phyloP scores from a whole-genome alignment of 2,797 vertebrate species.

The Channa striata region DNA sequence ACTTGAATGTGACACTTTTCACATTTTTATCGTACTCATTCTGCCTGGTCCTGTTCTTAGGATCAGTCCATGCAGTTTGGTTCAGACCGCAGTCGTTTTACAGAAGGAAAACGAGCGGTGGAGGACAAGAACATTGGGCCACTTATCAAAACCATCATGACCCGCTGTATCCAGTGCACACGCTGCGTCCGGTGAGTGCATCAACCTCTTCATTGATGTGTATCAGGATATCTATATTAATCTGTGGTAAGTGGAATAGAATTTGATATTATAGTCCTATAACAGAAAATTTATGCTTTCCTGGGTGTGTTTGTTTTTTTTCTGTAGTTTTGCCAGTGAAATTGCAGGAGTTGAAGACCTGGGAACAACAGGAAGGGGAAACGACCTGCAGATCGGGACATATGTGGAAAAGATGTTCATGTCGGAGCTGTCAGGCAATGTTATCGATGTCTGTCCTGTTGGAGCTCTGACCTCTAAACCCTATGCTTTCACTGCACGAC shows the following conservation, averaged over 20 bases:
- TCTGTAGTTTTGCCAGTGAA: constrained; percentile 94
- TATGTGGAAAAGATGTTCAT: constrained; percentile 99
- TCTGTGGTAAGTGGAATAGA: accelerated
- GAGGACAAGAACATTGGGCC: constrained; percentile 99
- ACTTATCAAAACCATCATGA: constrained; percentile 98
- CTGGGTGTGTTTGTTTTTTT: background rate
- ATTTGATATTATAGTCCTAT: background rate
- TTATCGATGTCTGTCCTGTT: constrained; percentile 97
- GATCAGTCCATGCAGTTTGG: constrained; percentile 97
- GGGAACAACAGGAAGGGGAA: constrained; percentile 97
- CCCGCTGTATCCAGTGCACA: constrained; percentile 97
- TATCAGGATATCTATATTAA: too few relatives aligned
- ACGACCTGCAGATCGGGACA: constrained; percentile 96
- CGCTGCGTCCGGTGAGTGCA: constrained; percentile 92
- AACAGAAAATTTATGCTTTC: accelerated
- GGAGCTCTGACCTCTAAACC: constrained; percentile 98
- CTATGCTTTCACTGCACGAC: constrained; percentile 96
- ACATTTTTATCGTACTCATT: background rate
- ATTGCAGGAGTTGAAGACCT: constrained; percentile 97
- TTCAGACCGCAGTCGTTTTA: constrained; percentile 95
- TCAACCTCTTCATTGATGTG: background rate
- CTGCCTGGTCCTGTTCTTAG: constrained; percentile 46
- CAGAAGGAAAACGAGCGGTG: constrained; percentile 94
- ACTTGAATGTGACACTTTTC: background rate
- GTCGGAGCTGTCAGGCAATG: constrained; percentile 96